Conservation (phyloP, 2,888 invertebrate species). For the Stomorhina lunata region DNA sequence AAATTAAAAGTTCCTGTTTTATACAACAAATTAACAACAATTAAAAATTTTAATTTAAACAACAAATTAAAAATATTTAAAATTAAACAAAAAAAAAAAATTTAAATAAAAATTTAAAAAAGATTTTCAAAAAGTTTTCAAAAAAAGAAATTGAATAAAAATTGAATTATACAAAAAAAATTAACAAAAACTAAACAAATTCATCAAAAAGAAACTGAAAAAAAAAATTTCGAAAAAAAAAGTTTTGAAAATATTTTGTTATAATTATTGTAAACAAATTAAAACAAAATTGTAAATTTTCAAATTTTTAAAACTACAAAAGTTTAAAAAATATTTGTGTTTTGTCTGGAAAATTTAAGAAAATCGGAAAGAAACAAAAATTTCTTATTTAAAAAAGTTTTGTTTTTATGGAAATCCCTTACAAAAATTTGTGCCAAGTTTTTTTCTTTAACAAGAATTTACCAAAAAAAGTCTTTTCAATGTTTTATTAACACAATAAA, state of each 20-base stretch:
- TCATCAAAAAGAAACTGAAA: slow-evolving; percentile 38
- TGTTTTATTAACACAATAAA: slow-evolving; percentile 50
- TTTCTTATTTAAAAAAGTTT: too few species aligned
- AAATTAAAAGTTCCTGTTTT: slow-evolving; percentile 72
- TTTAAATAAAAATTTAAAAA: slow-evolving; percentile 26
- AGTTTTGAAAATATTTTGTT: slow-evolving; percentile 44
- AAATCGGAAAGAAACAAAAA: too few species aligned
- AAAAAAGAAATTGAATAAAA: slow-evolving; percentile 49
- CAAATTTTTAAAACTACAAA: slow-evolving; percentile 41
- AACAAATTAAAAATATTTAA: slow-evolving; percentile 31
- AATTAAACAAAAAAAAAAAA: slow-evolving; percentile 28
- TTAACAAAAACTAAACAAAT: not conserved
- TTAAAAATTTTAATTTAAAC: slow-evolving; percentile 48
- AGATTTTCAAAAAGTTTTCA: not conserved
- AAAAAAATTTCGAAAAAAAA: slow-evolving; percentile 54
- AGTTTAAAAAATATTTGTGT: slow-evolving; percentile 7
- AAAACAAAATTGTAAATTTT: too few species aligned
- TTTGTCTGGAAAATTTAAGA: too few species aligned
- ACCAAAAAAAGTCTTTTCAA: slow-evolving; percentile 19
- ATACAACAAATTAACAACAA: slow-evolving; percentile 32
- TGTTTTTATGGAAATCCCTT: too few species aligned
- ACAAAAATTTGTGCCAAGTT: slow-evolving; percentile 55
- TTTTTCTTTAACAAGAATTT: not conserved
- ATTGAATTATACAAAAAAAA: slow-evolving; percentile 13
- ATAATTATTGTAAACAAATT: too few species aligned